Evolutionary conservation across 2,888 invertebrate species (phyloP), one percentile per base, ranked within the genome.

Genomic region (Andrena chrysosceles): DNA sequence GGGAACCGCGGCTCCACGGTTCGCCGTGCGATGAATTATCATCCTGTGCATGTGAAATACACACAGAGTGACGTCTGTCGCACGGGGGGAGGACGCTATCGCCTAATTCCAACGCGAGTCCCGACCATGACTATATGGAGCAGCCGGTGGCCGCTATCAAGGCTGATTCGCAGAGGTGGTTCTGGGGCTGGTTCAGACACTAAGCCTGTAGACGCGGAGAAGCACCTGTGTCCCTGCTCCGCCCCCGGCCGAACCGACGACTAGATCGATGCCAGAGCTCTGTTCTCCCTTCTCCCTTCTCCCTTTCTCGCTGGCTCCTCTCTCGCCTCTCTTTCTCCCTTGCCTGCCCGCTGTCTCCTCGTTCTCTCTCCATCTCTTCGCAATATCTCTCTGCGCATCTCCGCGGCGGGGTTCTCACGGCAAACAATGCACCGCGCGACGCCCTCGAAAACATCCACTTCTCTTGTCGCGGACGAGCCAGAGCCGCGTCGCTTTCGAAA

Each of bases 211-310:
- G 91, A 90, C 89, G 90, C 87, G 83, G 91, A 90, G 91, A 89
- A 91, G 90, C 93, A 93, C 92, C 93, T 92, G 92, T 92, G 92
- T 91, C 92, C 91, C 90, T 87, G 90, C 89, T 90, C 88, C 89
- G 88, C 89, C 90, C 90, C 89, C 88, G 90, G 89, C 89, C 85
- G 86, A 89, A 87, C 90, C 89, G 89, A 91, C 89, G 90, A 90
- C 90, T 91, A 92, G 91, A 92, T 92, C 92, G 91, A 92, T 92
- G 91, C 91, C 89, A 90, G 87, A 85, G 85, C 85, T 87, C 80
- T 77, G 77, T 84, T 81, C 81, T 71, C 84, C 79, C 83, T 81
- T 81, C 81, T 71, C 84, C 79, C 83, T 81, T 85, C 86, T 70
- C 82, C 66, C 68, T 85, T 79, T 76, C 77, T 80, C 84, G 48